Evolutionary conservation across 2,113 vertebrate genomes (phyloP).

Genomic region (Acrocephalus arundinaceus): DNA sequence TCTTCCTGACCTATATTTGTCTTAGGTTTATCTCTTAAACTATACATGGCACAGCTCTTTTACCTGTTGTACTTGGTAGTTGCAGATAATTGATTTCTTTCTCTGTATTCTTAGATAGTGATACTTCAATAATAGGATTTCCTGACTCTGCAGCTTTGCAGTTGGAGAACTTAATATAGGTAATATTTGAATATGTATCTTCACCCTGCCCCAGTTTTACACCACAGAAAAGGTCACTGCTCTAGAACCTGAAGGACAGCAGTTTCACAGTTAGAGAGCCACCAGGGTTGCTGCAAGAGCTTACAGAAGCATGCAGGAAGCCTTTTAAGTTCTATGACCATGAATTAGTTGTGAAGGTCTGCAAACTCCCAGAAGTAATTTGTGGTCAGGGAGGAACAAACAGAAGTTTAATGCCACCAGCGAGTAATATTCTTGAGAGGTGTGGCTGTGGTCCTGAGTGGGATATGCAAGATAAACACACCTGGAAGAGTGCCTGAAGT

Average conservation of each 20-base stretch:
- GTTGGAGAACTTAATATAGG: not conserved
- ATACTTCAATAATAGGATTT: not conserved
- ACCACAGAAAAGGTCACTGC: not conserved
- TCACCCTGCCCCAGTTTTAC: not conserved
- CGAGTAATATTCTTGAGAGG: not conserved
- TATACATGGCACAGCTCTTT: not conserved
- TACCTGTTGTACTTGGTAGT: not conserved
- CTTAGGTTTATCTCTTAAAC: not conserved
- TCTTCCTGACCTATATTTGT: not conserved
- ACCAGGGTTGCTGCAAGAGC: not conserved
- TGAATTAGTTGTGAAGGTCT: not conserved
- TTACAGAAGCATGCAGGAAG: not conserved
- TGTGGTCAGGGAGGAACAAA: not conserved
- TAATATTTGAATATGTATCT: not conserved
- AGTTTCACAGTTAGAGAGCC: not conserved
- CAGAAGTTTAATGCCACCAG: not conserved
- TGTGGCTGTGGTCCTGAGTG: not conserved
- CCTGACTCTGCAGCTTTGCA: not conserved
- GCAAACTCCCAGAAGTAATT: not conserved
- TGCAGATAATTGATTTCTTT: not conserved
- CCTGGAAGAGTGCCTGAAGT: not conserved
- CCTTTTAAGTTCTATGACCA: not conserved
- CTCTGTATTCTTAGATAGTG: not conserved
- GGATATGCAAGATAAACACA: not conserved
- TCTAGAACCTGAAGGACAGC: not conserved